Conservation (phyloP, 2,113 vertebrate genomes). For the Xenus cinereus region DNA sequence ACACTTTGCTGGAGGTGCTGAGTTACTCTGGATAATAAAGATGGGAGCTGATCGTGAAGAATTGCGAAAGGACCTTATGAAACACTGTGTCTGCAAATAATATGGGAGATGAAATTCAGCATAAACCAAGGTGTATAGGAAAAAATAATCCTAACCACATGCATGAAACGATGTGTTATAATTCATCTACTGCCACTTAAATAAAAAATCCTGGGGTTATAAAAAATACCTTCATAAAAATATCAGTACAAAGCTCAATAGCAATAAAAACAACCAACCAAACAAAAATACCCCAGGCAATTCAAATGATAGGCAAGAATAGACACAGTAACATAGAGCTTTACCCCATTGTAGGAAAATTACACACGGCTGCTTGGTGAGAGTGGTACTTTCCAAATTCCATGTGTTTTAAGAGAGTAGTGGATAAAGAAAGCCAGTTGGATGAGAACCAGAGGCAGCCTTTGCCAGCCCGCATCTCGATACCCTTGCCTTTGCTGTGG, state of each 20-base stretch:
- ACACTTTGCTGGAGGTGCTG: background rate
- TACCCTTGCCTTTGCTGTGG: background rate
- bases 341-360: background rate
- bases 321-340: background rate
- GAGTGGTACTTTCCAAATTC: background rate
- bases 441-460: background rate
- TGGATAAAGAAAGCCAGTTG: background rate
- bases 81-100: background rate
- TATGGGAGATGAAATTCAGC: background rate
- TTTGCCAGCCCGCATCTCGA: fast-evolving
- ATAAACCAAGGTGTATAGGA: background rate
- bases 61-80: background rate
- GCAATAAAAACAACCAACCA: background rate
- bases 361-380: background rate
- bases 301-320: background rate
- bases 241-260: background rate
- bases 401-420: background rate
- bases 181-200: background rate
- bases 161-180: background rate
- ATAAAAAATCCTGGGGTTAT: background rate
- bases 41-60: background rate
- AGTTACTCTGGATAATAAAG: background rate
- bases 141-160: background rate
- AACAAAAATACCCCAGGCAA: background rate
- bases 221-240: background rate